Base-by-base conservation (phyloP, 1,140 invertebrate genomes). In the Cydia pomonella region DNA sequence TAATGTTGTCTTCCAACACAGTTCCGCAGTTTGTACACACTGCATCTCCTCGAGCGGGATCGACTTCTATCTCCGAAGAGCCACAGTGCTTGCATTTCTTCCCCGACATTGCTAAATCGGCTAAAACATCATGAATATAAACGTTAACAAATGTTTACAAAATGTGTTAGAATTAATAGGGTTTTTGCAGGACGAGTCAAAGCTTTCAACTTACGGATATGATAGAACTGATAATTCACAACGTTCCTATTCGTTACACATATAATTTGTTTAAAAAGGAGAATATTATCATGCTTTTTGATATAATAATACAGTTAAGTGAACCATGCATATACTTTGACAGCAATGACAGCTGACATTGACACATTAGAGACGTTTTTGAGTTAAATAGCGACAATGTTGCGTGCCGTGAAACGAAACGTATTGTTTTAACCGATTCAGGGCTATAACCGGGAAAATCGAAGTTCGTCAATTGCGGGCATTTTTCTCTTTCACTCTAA, bases 1-100 rank as follows among this genome's bases (percentile, higher is more conserved):
- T 99, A 69, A 98, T 96, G 82, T 97, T 98, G 82, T 99, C 98
- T 88, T 99, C 98, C 3, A 99, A 90, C 2, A 99, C 99, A 41
- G 97, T 96, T 62, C 99, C 99, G 94, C 99, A 99, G 82, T 96
- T 96, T 41, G 97, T 99, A 93, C 99, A 99, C 0, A 99, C 98
- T 50, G 97, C 97, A 95, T 99, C 98, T 64, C 98, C 99, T 85
- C 98, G 93, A 44, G 96, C 95, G 82, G 97, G 96, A 93, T 99
- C 98, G 73, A 96, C 96, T 92, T 99, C 98, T 75, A 99, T 97
- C 64, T 99, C 97, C n/a, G 96, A 97, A 73, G 97, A 98, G 7
- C 97, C 98, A 94, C 98, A 99, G 82, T 97, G 97, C 85, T 96
- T 96, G 93, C 98, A 99, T 85, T 97, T 97, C 75, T 93, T 94